Evolutionary conservation across 2,888 invertebrate genomes (phyloP).

Genomic region (Napeogenes sylphis): DNA sequence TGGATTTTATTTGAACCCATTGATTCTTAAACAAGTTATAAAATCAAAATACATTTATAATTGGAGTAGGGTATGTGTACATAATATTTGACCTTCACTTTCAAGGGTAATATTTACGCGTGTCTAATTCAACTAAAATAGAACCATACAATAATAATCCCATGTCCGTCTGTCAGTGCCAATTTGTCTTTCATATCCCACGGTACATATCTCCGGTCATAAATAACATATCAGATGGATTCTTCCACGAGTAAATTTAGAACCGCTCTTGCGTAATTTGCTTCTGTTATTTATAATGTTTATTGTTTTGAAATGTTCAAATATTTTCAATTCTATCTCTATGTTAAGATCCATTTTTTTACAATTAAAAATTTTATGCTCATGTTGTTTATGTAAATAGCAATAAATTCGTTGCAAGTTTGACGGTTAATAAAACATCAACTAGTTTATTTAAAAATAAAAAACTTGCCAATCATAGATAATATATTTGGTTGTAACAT

Average conservation of each 20-base stretch:
- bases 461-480: too few relatives aligned
- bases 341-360: not conserved
- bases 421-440: too few relatives aligned
- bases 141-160: constrained; percentile 10
- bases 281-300: not conserved
- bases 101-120: constrained; percentile 2
- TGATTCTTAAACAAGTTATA: too few relatives aligned
- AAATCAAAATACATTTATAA: not conserved
- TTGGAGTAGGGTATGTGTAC: not conserved
- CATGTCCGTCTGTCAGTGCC: constrained; percentile 18
- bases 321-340: not conserved
- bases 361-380: too few relatives aligned
- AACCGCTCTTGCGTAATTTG: not conserved
- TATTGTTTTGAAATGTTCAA: not conserved
- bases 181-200: constrained; percentile 23
- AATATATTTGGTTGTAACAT: too few relatives aligned
- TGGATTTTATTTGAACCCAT: too few relatives aligned
- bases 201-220: constrained; percentile 18
- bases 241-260: constrained; percentile 25
- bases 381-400: too few relatives aligned
- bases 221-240: constrained; percentile 19
- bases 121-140: constrained; percentile 4
- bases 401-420: too few relatives aligned
- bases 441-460: too few relatives aligned
- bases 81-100: not conserved